Evolutionary conservation across 2,888 invertebrate species (phyloP).

Genomic region (Meandrusa payeni): DNA sequence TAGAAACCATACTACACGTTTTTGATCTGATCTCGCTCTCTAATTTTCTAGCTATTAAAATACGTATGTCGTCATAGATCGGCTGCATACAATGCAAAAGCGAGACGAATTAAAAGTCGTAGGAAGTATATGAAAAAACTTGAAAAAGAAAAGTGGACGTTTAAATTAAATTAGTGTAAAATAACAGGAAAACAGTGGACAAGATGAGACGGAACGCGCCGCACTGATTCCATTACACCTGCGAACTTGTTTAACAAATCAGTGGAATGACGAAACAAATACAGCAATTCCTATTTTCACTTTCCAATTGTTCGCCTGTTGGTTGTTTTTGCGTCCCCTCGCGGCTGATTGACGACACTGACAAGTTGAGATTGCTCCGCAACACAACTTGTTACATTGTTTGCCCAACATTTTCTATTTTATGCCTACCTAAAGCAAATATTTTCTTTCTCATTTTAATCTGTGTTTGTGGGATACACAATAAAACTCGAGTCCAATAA

Average conservation of each 20-base stretch:
- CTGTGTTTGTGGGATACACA: too few relatives aligned
- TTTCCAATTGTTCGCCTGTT: conserved; percentile 43
- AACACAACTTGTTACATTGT: conserved; percentile 37
- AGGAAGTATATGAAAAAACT: not conserved
- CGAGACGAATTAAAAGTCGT: too few relatives aligned
- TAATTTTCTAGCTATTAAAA: too few relatives aligned
- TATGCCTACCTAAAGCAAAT: not conserved
- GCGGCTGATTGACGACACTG: conserved; percentile 42
- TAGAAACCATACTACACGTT: too few relatives aligned
- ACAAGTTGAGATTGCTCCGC: conserved; percentile 42
- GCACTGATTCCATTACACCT: conserved; percentile 32
- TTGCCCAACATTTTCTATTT: conserved; percentile 32
- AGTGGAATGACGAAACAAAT: conserved; percentile 46
- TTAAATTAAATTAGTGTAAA: not conserved
- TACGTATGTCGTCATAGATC: too few relatives aligned
- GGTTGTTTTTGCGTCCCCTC: conserved; percentile 38
- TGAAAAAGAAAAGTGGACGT: not conserved
- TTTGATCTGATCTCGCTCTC: too few relatives aligned
- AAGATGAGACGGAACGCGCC: not conserved
- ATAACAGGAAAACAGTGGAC: too few relatives aligned
- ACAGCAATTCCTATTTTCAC: conserved; percentile 47
- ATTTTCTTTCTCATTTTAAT: not conserved
- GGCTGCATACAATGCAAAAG: too few relatives aligned
- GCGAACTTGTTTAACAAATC: conserved; percentile 43
- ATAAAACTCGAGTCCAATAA: too few relatives aligned